phyloP scores from a whole-genome alignment of 53 echinoderm and acorn worm genomes.

The Echinarachnius parma region DNA sequence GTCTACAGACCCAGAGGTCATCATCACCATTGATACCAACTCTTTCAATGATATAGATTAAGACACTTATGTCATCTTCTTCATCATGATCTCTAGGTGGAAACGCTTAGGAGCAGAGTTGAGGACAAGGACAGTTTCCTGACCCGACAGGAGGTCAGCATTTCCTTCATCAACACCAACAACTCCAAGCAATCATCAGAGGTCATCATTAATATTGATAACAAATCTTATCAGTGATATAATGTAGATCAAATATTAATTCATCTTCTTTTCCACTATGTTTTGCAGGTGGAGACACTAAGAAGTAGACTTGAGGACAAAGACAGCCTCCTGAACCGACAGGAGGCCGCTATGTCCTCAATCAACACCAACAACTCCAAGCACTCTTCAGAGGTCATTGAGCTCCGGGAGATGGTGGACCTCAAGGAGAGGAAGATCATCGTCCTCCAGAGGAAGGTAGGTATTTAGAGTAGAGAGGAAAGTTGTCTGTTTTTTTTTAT shows the following conservation, averaged over 20 bases:
- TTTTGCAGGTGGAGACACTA: conserved; percentile 85
- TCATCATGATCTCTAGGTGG: too few species aligned
- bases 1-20: too few species aligned
- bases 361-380: conserved; percentile 81
- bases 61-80: too few species aligned
- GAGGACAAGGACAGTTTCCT: conserved; percentile 87
- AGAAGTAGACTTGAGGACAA: conserved; percentile 85
- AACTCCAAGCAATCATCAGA: conserved; percentile 38
- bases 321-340: conserved; percentile 62
- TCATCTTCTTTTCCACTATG: background rate
- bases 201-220: background rate
- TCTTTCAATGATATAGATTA: too few species aligned
- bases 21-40: too few species aligned
- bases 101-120: conserved; percentile 74
- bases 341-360: conserved; percentile 71
- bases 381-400: conserved; percentile 70
- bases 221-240: too few species aligned
- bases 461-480: too few species aligned
- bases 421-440: conserved; percentile 77
- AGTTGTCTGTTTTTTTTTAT: too few species aligned
- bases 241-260: too few species aligned
- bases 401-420: conserved; percentile 88
- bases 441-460: conserved; percentile 85
- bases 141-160: conserved; percentile 62
- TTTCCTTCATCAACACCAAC: conserved; percentile 48